Base-by-base conservation (phyloP, 2,113 vertebrate species). In the Diphyllodes magnificus region DNA sequence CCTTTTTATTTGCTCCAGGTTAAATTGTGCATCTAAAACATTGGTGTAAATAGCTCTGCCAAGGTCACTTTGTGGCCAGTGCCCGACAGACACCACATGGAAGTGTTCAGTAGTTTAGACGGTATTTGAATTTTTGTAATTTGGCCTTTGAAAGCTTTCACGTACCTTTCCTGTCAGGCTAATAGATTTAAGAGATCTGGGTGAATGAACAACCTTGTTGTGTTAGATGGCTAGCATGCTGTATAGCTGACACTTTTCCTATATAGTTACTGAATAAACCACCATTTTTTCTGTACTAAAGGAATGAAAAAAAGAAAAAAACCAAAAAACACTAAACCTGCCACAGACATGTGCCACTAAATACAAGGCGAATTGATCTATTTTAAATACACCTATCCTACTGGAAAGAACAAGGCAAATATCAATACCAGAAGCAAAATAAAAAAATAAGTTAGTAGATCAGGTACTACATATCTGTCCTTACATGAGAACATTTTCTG, bases 11-110 rank as follows among this genome's bases (percentile, higher is more conserved):
- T 81, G 31, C 66, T 91, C 72, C 71, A 83, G 59, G 64, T 95
- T 96, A 96, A 95, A 93, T 60, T 16, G 10, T 81, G 49, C 86
- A 80, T 96, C 91, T 96, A 96, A 96, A 97, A 80, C 3, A 4
- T 85, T 60, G 22, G 54, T 83, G 47, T 97, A 92, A 95, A 87
- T 92, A 95, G 40, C 33, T 95, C 68, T 91, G 75, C 84, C 73
- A 94, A 95, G 87, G 91, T 96, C 82, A 95, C 35, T 96, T 96
- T 81, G 71, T 82, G 81, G 60, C 60, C 56, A 90, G 15, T 88
- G 81, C 64, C 24, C 16, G 2, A 54, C 54, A 90, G 45, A 94
- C 25, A 39, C 82, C 49, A 37, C 53, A 28, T 69, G 45, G 79
- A 96, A 92, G n/a, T 72, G 16, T 82, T 95, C 50, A 89, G 80